A percentile compares a stretch with the other conserved stretches of the same genome.
Evolutionary conservation across 1,140 invertebrate genomes (phyloP).

Genomic region (Apis dorsata): DNA sequence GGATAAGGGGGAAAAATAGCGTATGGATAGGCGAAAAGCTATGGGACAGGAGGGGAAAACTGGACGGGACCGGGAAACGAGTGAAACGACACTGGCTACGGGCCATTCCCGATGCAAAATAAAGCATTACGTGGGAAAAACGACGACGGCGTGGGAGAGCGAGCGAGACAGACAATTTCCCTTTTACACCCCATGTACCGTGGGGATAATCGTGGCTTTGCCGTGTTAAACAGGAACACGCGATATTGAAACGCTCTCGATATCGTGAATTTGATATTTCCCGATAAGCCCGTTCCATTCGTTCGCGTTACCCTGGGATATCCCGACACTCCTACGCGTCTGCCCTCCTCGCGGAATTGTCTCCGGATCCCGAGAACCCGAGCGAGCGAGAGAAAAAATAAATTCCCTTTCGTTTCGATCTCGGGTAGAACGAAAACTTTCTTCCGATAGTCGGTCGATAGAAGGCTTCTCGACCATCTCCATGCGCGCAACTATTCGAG

Average conservation of each 20-base stretch:
- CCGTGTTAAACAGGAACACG: background rate
- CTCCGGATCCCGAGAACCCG: no score
- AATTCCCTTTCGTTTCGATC: no score
- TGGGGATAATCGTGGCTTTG: slow-evolving; percentile 30
- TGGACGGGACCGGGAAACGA: slow-evolving; percentile 16
- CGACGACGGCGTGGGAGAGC: no score
- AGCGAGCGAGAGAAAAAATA: no score
- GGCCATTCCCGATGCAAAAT: slow-evolving; percentile 56
- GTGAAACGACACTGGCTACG: slow-evolving; percentile 42
- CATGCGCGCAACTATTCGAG: background rate
- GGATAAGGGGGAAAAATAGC: slow-evolving; percentile 27
- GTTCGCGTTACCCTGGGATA: background rate
- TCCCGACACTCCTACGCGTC: no score
- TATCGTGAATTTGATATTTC: slow-evolving; percentile 5
- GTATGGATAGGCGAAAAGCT: slow-evolving; percentile 45
- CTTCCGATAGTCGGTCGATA: no score
- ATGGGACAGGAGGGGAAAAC: slow-evolving; percentile 7
- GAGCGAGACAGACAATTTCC: no score
- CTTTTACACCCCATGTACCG: background rate
- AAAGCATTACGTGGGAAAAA: slow-evolving; percentile 40
- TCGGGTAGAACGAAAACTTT: no score
- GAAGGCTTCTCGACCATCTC: no score
- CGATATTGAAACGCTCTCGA: background rate
- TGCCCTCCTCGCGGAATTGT: no score
- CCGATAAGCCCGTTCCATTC: background rate